Evolutionary conservation across 2,888 invertebrate species (phyloP), one percentile per base, ranked within the genome.

Genomic region (Scaptodrosophila latifasciaeformis): DNA sequence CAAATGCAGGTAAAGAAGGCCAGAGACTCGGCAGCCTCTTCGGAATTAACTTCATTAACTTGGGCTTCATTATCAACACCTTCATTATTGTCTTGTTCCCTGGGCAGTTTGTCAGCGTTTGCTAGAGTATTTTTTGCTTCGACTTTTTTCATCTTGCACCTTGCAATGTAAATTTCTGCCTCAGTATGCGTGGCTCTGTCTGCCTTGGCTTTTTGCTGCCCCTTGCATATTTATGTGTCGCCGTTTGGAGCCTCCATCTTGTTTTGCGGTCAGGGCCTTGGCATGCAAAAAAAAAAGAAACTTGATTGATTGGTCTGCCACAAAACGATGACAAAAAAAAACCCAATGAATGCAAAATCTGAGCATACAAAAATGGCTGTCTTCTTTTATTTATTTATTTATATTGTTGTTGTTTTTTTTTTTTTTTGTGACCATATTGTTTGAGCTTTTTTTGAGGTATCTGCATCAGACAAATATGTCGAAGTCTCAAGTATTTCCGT

Each of bases 231-330:
- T 71, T 76, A 71, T 71, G 76, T 72, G 27, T 27, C 30, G 30
- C 42, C 49, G 51, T 12, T 31, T 56, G 60, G 56, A 62, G 48
- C 44, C 71, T 68, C 72, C 76, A 76, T 74, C 79, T 78, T 61
- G 62, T 51, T 64, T 76, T n/a, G n/a, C n/a, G 69, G 54, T 7
- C 24, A 24, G 24, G 24, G 24, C 24, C 17, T 29, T 21, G 31
- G 74, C 78, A 79, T 75, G 79, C 75, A 79, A 81, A 80, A 47
- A 42, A 30, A 29, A 37, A 71, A 83, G 78, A 79, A 82, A 81
- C 83, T 84, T 83, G 83, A 83, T 84, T 83, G 84, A 84, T 84
- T 83, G 82, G 81, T 75, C 77, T 69, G 77, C 62, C 72, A 75
- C 48, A 39, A 34, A 42, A 34, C 43, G 54, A 51, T 61, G 65